phyloP scores from a whole-genome alignment of 2,797 vertebrate species.

The Coreius guichenoti region DNA sequence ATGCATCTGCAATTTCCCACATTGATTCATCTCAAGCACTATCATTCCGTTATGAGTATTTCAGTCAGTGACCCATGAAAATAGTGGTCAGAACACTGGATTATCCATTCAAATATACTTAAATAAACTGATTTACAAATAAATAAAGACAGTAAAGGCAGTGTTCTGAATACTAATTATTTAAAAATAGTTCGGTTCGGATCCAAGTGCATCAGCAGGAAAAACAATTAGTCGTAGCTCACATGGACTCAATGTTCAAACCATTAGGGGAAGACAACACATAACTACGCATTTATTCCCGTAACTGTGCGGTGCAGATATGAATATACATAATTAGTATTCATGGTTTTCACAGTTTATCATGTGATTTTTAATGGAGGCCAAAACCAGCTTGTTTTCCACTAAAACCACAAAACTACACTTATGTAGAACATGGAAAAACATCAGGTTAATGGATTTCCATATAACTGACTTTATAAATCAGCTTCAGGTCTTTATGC shows the following conservation, averaged over 20 bases:
- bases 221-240: background rate
- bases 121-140: background rate
- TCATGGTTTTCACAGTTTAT: background rate
- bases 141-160: background rate
- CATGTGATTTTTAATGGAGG: background rate
- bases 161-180: background rate
- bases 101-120: background rate
- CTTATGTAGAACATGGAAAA: background rate
- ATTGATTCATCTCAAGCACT: slow-evolving; percentile 3
- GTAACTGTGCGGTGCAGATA: background rate
- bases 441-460: background rate
- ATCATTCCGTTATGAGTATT: background rate
- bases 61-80: slow-evolving; percentile 3
- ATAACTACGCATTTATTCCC: background rate
- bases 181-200: background rate
- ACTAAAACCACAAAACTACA: background rate
- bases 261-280: background rate
- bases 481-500: background rate
- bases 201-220: slow-evolving; percentile 11
- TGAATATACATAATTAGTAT: background rate
- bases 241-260: background rate
- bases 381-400: background rate
- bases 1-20: background rate
- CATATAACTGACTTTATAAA: background rate
- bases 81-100: background rate